Conservation (phyloP, 2,113 vertebrate species). For the Brachyhypopomus occidentalis region DNA sequence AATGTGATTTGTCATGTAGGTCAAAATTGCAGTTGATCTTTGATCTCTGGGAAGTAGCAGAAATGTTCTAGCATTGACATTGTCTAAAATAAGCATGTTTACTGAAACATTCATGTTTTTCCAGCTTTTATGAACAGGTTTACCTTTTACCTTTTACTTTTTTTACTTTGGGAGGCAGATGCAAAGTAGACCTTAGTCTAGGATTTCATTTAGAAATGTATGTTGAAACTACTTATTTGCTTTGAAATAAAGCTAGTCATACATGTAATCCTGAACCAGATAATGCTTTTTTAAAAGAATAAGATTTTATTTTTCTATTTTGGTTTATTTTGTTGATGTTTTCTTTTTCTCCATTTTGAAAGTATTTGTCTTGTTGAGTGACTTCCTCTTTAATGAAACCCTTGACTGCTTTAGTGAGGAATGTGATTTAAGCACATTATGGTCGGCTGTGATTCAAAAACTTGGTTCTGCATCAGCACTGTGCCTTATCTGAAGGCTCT, state of each 20-base stretch:
- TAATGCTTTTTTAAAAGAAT: background rate
- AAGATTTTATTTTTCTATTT: background rate
- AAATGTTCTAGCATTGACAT: background rate
- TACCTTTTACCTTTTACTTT: background rate
- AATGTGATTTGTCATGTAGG: constrained; percentile 23
- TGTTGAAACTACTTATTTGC: too few relatives aligned
- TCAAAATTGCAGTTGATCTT: background rate
- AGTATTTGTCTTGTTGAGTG: constrained; percentile 80
- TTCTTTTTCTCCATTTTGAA: constrained; percentile 76
- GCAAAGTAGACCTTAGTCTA: too few relatives aligned
- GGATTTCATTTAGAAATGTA: too few relatives aligned
- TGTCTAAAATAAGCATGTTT: background rate
- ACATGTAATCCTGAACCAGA: too few relatives aligned
- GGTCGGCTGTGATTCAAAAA: constrained; percentile 84
- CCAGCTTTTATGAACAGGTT: background rate
- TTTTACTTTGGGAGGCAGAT: too few relatives aligned
- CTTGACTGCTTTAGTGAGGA: constrained; percentile 80
- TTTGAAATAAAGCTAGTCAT: too few relatives aligned
- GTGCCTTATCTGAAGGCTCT: constrained; percentile 77
- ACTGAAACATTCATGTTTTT: background rate
- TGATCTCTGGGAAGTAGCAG: background rate
- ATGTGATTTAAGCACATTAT: constrained; percentile 83
- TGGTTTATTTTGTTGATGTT: constrained; percentile 52
- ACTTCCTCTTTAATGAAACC: constrained; percentile 84
- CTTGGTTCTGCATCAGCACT: constrained; percentile 77